Percentiles rank a stretch among this genome's conserved stretches.
Evolutionary conservation across 2,888 invertebrate species (phyloP).

Genomic region (Drosophila macrothrix): DNA sequence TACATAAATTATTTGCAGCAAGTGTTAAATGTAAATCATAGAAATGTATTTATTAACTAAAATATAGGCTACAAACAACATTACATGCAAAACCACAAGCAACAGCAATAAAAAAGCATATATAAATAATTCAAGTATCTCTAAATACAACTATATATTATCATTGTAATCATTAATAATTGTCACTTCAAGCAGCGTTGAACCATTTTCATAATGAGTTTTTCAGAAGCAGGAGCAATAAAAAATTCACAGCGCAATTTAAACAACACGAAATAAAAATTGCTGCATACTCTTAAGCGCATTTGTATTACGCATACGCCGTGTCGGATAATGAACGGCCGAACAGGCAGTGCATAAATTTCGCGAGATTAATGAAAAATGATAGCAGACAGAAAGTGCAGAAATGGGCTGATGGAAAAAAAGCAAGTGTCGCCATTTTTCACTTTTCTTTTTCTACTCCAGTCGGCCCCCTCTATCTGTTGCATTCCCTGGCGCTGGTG

Average conservation of each 20-base stretch:
- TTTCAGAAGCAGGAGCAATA: conserved; percentile 29
- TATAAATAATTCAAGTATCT: conserved; percentile 31
- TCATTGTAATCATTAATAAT: conserved; percentile 40
- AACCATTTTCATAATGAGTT: conserved; percentile 72
- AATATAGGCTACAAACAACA: conserved; percentile 53
- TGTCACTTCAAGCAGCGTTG: conserved; percentile 46
- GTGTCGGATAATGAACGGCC: conserved; percentile 54
- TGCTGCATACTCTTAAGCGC: conserved; percentile 49
- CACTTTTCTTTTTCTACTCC: conserved; percentile 42
- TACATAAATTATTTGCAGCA: conserved; percentile 37
- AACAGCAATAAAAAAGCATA: conserved; percentile 51
- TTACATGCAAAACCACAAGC: conserved; percentile 38
- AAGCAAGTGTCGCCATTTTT: conserved; percentile 69
- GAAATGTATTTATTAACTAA: conserved; percentile 30
- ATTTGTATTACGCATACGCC: conserved; percentile 58
- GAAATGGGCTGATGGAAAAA: conserved; percentile 20
- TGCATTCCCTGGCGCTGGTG: conserved; percentile 36
- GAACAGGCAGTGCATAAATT: conserved; percentile 70
- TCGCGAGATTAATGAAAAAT: conserved; percentile 73
- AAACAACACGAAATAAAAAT: conserved; percentile 28
- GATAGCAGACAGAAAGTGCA: conserved; percentile 44
- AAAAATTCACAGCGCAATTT: conserved; percentile 46
- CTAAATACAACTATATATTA: conserved; percentile 30
- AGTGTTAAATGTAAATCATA: conserved; percentile 37
- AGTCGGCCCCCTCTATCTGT: background rate